A percentile compares a stretch with the other conserved stretches of the same genome.
Evolutionary conservation across 2,113 vertebrate genomes (phyloP).

Genomic region (Nothocercus julius): DNA sequence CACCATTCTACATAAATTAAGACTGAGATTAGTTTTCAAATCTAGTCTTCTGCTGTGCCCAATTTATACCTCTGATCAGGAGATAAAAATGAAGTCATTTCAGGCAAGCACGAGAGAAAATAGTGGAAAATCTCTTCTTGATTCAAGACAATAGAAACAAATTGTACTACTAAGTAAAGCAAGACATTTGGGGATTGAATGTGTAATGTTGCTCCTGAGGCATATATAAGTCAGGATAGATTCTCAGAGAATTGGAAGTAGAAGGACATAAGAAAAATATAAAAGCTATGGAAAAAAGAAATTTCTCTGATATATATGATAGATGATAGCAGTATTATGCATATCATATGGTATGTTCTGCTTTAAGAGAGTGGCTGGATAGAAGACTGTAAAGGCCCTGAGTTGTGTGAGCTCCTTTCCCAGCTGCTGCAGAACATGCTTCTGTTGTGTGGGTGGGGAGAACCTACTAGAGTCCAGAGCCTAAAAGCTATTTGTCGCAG

Average conservation of each 20-base stretch:
- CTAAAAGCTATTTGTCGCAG: not conserved
- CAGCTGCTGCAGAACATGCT: not conserved
- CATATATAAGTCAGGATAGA: not conserved
- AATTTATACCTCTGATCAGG: conserved; percentile 31
- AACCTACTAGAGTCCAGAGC: rapidly evolving
- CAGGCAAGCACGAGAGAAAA: not conserved
- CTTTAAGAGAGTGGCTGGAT: not conserved
- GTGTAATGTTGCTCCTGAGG: not conserved
- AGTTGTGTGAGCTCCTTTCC: not conserved
- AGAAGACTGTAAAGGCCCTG: not conserved
- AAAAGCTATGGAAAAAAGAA: not conserved
- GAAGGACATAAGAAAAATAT: not conserved
- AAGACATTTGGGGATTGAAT: not conserved
- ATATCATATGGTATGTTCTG: not conserved
- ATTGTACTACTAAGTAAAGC: not conserved
- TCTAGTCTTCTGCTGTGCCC: not conserved
- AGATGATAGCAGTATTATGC: not conserved
- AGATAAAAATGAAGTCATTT: conserved; percentile 8
- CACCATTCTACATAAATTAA: conserved; percentile 37
- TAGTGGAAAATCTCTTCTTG: not conserved
- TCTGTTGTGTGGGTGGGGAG: rapidly evolving
- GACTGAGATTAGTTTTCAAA: conserved; percentile 1
- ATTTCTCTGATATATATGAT: not conserved
- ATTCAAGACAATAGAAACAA: not conserved
- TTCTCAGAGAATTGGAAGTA: not conserved